phyloP scores from a whole-genome alignment of 2,888 invertebrate genomes.

The Agonopterix alstromeriana region DNA sequence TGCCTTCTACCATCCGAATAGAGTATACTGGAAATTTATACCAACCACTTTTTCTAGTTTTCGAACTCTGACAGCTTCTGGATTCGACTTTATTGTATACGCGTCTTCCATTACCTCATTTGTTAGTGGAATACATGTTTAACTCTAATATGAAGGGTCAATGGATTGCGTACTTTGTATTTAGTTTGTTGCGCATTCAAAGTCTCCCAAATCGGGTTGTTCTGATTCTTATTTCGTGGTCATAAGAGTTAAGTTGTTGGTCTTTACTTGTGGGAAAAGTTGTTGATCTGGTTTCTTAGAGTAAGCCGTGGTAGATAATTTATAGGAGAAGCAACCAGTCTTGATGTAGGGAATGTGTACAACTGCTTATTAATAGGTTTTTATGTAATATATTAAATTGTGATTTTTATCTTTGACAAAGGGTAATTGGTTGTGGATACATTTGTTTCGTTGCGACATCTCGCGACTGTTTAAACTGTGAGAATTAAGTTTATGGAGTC shows the following conservation, averaged over 20 bases:
- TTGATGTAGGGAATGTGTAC: constrained; percentile 9
- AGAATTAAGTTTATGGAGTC: too few relatives aligned
- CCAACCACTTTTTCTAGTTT: constrained; percentile 8
- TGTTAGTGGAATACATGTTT: not conserved
- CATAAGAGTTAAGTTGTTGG: not conserved
- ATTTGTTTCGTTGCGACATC: constrained; percentile 1
- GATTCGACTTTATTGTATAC: not conserved
- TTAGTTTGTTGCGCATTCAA: not conserved
- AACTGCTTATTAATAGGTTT: constrained; percentile 11
- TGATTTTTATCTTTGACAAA: constrained; percentile 9
- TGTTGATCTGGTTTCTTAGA: not conserved
- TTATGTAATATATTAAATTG: constrained; percentile 8
- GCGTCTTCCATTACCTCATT: constrained; percentile 2
- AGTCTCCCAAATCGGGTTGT: too few relatives aligned
- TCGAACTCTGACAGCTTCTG: constrained; percentile 2
- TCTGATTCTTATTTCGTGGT: not conserved
- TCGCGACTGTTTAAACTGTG: not conserved
- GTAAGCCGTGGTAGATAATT: constrained; percentile 1
- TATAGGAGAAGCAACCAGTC: constrained; percentile 6
- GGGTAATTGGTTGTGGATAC: constrained; percentile 5
- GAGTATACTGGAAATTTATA: constrained; percentile 7
- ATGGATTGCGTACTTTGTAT: not conserved
- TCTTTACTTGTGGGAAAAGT: not conserved
- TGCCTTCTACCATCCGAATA: not conserved
- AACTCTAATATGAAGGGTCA: not conserved